Percentiles rank a stretch among this genome's conserved stretches.
phyloP scores from a whole-genome alignment of 1,140 invertebrate genomes.

The Drosophila asahinai region DNA sequence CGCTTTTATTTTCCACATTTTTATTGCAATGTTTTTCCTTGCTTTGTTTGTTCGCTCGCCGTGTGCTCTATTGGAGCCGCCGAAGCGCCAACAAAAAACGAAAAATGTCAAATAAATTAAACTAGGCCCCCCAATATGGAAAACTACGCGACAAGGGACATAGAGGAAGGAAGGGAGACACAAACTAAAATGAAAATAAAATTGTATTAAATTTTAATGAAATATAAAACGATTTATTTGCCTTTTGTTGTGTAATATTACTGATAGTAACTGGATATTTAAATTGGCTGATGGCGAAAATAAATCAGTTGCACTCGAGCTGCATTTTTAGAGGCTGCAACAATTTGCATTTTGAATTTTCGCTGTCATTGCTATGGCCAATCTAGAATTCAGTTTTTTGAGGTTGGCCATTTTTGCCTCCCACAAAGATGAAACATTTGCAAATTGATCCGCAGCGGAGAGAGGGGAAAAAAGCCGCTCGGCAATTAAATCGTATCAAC shows the following conservation, averaged over 20 bases:
- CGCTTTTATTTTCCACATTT: slow-evolving; percentile 55
- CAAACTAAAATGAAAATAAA: slow-evolving; percentile 40
- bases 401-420: slow-evolving; percentile 21
- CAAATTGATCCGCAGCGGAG: slow-evolving; percentile 12
- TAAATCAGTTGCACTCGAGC: slow-evolving; percentile 27
- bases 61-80: slow-evolving; percentile 45
- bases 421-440: slow-evolving; percentile 32
- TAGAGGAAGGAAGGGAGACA: slow-evolving; percentile 3
- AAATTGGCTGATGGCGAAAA: slow-evolving; percentile 37
- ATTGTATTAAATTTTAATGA: slow-evolving; percentile 56
- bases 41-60: slow-evolving; percentile 39
- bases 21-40: slow-evolving; percentile 43
- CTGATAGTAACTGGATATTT: slow-evolving; percentile 31
- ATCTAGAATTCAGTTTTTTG: slow-evolving; percentile 42
- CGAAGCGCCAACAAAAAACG: slow-evolving; percentile 30
- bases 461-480: slow-evolving; percentile 10
- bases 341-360: slow-evolving; percentile 5
- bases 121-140: slow-evolving; percentile 35
- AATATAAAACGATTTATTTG: slow-evolving; percentile 45
- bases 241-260: slow-evolving; percentile 28
- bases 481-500: slow-evolving; percentile 61
- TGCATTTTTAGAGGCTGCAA: slow-evolving; percentile 9
- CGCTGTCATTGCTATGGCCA: slow-evolving; percentile 4
- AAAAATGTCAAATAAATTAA: slow-evolving; percentile 51
- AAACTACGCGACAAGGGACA: slow-evolving; percentile 14